phyloP scores from a whole-genome alignment of 2,113 vertebrate genomes.

The Falco punctatus region DNA sequence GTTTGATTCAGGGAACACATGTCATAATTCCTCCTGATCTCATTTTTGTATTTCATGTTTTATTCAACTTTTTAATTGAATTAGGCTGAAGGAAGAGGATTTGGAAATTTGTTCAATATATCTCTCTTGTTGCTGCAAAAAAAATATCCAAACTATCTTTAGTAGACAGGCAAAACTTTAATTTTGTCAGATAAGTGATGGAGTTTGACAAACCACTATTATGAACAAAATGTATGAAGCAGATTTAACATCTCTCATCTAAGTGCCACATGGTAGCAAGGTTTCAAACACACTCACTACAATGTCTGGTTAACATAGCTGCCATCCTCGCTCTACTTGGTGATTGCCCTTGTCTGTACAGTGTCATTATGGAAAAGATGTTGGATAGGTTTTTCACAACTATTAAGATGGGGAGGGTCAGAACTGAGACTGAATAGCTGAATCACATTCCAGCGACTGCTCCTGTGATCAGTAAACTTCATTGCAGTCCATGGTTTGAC shows the following conservation, averaged over 20 bases:
- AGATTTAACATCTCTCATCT: background rate
- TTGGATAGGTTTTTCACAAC: background rate
- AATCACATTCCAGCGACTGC: background rate
- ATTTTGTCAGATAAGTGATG: background rate
- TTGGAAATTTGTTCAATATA: background rate
- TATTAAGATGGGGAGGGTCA: background rate
- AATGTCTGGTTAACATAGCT: background rate
- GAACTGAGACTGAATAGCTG: background rate
- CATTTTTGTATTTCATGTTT: background rate
- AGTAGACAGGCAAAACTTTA: background rate
- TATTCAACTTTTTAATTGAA: background rate
- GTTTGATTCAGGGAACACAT: background rate
- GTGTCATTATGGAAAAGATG: background rate
- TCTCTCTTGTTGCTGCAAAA: background rate
- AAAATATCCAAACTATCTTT: background rate
- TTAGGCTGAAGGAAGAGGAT: background rate
- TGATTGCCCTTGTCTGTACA: background rate
- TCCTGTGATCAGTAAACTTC: background rate
- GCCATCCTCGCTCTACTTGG: background rate
- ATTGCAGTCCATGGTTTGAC: background rate
- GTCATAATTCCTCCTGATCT: background rate
- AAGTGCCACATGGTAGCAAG: background rate
- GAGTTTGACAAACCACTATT: background rate
- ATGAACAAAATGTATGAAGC: background rate
- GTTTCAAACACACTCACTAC: background rate